Percentiles rank a stretch among this genome's conserved stretches.
Evolutionary conservation across 1,140 invertebrate species (phyloP).

Genomic region (Scaptomyza pallida): DNA sequence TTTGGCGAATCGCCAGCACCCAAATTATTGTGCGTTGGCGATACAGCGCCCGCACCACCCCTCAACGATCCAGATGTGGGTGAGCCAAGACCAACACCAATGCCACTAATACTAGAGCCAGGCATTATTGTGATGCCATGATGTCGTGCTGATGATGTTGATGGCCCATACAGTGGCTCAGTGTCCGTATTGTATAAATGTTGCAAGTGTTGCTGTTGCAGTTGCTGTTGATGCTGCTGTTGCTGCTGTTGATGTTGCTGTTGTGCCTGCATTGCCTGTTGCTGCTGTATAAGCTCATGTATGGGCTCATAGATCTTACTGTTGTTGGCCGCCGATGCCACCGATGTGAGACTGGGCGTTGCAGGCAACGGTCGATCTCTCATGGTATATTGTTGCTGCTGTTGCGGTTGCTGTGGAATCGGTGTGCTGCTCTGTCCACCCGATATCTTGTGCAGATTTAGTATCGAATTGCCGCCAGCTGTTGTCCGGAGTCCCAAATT

Average conservation of each 20-base stretch:
- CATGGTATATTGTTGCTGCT: constrained; percentile 85
- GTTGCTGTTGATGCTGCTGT: constrained; percentile 47
- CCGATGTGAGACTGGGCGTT: constrained; percentile 85
- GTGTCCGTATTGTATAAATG: constrained; percentile 60
- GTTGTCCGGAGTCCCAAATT: constrained; percentile 92
- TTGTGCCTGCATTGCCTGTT: constrained; percentile 48
- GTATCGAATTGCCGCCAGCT: constrained; percentile 92
- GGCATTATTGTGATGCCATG: constrained; percentile 63
- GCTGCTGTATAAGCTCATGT: constrained; percentile 76
- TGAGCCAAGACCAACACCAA: constrained; percentile 42
- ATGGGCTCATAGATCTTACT: constrained; percentile 80
- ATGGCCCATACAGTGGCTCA: constrained; percentile 69
- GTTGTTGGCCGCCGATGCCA: constrained; percentile 84
- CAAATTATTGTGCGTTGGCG: constrained; percentile 52
- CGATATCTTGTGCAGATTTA: constrained; percentile 89
- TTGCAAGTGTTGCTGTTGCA: constrained; percentile 32
- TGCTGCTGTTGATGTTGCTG: constrained; percentile 48
- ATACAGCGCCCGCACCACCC: constrained; percentile 1
- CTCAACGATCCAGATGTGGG: background rate
- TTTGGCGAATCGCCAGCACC: constrained; percentile 78
- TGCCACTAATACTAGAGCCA: constrained; percentile 60
- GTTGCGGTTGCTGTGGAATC: constrained; percentile 79
- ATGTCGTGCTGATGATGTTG: background rate
- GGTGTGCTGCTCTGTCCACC: constrained; percentile 54
- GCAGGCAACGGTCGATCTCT: constrained; percentile 86